These are phyloP conservation scores for Agrotis puta DNA, from an alignment of 2,888 invertebrate species.

Conservation along the genomic window DNA sequence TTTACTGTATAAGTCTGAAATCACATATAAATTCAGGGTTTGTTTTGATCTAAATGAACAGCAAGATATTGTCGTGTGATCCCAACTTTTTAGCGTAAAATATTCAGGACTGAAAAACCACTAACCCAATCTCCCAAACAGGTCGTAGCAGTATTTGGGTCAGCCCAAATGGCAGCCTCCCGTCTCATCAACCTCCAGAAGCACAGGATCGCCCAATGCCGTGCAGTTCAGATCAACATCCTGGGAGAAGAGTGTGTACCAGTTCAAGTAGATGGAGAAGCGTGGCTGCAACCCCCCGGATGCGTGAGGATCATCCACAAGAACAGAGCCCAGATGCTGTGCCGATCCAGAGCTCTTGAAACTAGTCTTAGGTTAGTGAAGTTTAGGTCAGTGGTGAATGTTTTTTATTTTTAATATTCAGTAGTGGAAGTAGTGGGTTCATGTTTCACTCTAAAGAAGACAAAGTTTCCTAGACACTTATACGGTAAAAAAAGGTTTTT, in stretches of 20 bases:
- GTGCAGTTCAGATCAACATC: conserved; percentile 98
- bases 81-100: not conserved
- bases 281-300: conserved; percentile 99
- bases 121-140: conserved; percentile 47
- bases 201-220: conserved; percentile 99
- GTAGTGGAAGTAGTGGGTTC: conserved; percentile 48
- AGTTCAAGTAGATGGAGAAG: conserved; percentile 98
- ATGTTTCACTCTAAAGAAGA: conserved; percentile 6
- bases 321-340: conserved; percentile 99
- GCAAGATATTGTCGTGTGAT: too few species aligned
- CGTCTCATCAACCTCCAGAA: conserved; percentile 98
- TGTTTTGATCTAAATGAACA: too few species aligned
- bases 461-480: conserved; percentile 22
- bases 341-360: conserved; percentile 97
- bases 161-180: conserved; percentile 99
- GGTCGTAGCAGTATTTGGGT: conserved; percentile 98
- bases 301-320: conserved; percentile 99
- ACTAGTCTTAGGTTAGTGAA: conserved; percentile 93
- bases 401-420: conserved; percentile 47
- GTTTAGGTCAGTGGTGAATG: conserved; percentile 64
- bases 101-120: conserved; percentile 2
- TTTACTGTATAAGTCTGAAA: too few species aligned
- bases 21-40: too few species aligned
- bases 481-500: not conserved
- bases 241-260: conserved; percentile 98